Evolutionary conservation across 2,113 vertebrate species (phyloP).

Genomic region (Eleginops maclovinus): DNA sequence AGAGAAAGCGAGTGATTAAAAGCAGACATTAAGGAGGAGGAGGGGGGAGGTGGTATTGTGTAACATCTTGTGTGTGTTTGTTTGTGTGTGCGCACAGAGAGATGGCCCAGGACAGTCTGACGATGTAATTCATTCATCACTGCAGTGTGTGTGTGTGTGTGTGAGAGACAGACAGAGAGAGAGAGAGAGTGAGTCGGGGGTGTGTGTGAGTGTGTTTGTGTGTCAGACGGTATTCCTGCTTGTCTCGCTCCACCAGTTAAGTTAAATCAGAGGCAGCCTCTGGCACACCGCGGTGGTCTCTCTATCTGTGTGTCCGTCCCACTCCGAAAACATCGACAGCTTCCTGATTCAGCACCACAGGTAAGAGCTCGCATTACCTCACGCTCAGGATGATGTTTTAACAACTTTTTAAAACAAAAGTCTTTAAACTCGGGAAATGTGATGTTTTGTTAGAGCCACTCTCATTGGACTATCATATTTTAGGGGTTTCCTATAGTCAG

Average conservation of each 20-base stretch:
- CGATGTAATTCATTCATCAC: constrained; percentile 66
- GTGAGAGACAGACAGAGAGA: constrained; percentile 42
- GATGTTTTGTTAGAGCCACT: background rate
- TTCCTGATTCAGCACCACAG: constrained; percentile 55
- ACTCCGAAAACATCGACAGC: constrained; percentile 60
- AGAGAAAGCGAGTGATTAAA: constrained; percentile 55
- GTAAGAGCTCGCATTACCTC: constrained; percentile 62
- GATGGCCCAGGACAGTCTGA: constrained; percentile 57
- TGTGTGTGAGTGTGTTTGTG: constrained; percentile 57
- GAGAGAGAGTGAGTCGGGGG: background rate
- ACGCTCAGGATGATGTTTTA: constrained; percentile 5
- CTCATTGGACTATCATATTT: background rate
- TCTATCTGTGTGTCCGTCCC: constrained; percentile 44
- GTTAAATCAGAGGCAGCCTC: constrained; percentile 74
- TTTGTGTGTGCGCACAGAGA: constrained; percentile 44
- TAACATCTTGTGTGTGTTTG: constrained; percentile 52
- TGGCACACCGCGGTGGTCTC: constrained; percentile 69
- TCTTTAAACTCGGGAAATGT: background rate
- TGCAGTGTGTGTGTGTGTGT: constrained; percentile 45
- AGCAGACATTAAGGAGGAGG: constrained; percentile 33
- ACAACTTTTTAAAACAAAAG: background rate
- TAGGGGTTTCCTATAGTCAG: background rate
- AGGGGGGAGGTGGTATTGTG: constrained; percentile 58
- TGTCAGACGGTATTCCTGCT: constrained; percentile 73
- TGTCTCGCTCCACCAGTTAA: constrained; percentile 74